Base-by-base conservation (phyloP, 2,888 invertebrate species). In the Diabrotica balteata region DNA sequence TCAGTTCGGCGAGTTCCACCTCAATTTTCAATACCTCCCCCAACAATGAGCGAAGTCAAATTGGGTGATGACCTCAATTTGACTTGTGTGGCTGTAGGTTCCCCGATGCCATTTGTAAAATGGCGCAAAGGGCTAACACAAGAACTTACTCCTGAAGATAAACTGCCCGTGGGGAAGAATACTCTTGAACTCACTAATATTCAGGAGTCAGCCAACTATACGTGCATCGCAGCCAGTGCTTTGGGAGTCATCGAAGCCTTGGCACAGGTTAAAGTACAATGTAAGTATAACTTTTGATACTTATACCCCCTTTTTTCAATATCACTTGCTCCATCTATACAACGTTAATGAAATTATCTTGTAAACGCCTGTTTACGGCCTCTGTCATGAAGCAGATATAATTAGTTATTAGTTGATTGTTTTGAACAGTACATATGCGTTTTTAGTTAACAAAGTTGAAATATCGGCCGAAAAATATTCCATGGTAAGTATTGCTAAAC, bases 51-150 rank as follows among this genome's bases (percentile, higher is more conserved):
- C 74, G 96, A 97, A 82, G 97, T 98, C 62, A 95, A 94, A 90
- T 88, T 97, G 59, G 97, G 97, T 10, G 93, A 93, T 0, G 92
- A 93, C 81, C 87, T 98, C 76, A 98, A 96, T 83, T 86, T 99
- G 74, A 96, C 96, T 66, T 99, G 99, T 84, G 96, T 97, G 64
- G 98, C 98, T 8, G 94, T 96, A 45, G 98, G 99, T 22, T 96
- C 98, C 0, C 98, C 98, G 7, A 97, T 98, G 97, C 99, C 98
- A 1, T 92, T 91, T 77, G 97, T 99, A 63, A 96, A 95, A 85
- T 95, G 95, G 95, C 90, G 93, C 75, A 93, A 93, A 86, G 94
- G 94, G 91, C 87, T 91, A 46, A 89, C 90, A 8, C 90, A 90
- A 82, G 96, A 96, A 85, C 84, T 96, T 73, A 95, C 95, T 0